These are phyloP conservation scores for Pangasius krempfi DNA, from an alignment of 2,797 vertebrate species.

Conservation along the genomic window DNA sequence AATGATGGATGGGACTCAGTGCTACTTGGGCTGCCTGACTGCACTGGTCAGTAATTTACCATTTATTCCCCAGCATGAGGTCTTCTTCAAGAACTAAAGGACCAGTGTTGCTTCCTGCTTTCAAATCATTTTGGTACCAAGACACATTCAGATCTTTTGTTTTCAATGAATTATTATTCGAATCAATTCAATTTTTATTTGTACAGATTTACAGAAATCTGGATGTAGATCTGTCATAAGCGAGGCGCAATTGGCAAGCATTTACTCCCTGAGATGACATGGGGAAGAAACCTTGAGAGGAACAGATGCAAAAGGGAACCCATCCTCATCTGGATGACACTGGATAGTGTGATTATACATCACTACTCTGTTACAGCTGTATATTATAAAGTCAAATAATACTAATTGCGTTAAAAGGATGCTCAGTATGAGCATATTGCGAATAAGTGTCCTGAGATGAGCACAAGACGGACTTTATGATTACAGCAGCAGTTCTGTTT, in stretches of 20 bases:
- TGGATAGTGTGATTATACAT: not conserved
- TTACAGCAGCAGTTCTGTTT: not conserved
- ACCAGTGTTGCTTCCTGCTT: not conserved
- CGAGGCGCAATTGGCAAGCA: not conserved
- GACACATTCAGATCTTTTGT: not conserved
- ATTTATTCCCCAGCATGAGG: not conserved
- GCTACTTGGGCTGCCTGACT: conserved; percentile 2
- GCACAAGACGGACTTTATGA: not conserved
- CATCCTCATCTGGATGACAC: not conserved
- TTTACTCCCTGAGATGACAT: not conserved
- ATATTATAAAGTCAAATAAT: not conserved
- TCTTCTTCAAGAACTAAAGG: conserved; percentile 10
- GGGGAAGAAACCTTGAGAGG: not conserved
- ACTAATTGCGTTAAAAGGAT: not conserved
- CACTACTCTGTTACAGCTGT: not conserved
- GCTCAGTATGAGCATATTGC: not conserved
- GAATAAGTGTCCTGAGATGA: not conserved
- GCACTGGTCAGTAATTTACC: conserved; percentile 23
- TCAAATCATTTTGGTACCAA: not conserved
- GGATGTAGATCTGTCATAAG: not conserved
- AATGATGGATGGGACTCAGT: conserved; percentile 46
- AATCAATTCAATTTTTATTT: not conserved
- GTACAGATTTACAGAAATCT: not conserved
- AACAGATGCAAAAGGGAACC: not conserved
- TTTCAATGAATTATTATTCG: not conserved